Percentiles rank a stretch among this genome's conserved stretches.
Evolutionary conservation across 2,888 invertebrate genomes (phyloP).

Genomic region (Brachyopa scutellaris): DNA sequence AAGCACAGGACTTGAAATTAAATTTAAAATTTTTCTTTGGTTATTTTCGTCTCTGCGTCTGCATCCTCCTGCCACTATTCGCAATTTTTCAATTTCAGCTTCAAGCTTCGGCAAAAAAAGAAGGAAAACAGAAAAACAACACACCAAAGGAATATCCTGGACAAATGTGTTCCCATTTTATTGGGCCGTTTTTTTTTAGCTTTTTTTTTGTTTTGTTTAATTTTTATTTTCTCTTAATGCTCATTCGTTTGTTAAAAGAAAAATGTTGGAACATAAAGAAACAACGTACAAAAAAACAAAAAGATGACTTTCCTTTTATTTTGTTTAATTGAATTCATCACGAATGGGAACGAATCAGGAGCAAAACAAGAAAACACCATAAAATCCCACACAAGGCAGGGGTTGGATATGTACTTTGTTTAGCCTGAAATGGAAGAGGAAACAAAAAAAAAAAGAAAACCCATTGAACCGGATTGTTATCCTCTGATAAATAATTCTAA

Average conservation of each 20-base stretch:
- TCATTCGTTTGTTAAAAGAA: conserved; percentile 55
- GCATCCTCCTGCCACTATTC: conserved; percentile 9
- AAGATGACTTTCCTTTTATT: conserved; percentile 64
- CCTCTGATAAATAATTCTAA: conserved; percentile 67
- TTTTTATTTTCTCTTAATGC: conserved; percentile 40
- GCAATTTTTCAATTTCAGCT: conserved; percentile 42
- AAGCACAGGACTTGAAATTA: conserved; percentile 62
- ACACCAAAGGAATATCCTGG: conserved; percentile 45
- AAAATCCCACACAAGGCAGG: conserved; percentile 43
- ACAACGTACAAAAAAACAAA: conserved; percentile 12
- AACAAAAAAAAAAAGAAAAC: background rate
- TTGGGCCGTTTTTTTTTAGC: conserved; percentile 5
- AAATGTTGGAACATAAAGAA: conserved; percentile 37
- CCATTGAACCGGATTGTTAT: conserved; percentile 64
- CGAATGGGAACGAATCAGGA: conserved; percentile 60
- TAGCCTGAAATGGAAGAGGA: background rate
- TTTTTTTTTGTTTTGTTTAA: conserved; percentile 2
- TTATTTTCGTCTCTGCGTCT: conserved; percentile 48
- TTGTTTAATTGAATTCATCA: conserved; percentile 72
- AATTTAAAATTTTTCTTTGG: conserved; percentile 62
- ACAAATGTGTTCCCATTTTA: conserved; percentile 67
- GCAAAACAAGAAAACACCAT: conserved; percentile 60
- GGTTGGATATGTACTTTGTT: background rate
- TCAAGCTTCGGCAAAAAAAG: too few relatives aligned
- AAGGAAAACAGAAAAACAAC: background rate